Evolutionary conservation across 2,113 vertebrate species (phyloP).

Genomic region (Gopherus evgoodei): DNA sequence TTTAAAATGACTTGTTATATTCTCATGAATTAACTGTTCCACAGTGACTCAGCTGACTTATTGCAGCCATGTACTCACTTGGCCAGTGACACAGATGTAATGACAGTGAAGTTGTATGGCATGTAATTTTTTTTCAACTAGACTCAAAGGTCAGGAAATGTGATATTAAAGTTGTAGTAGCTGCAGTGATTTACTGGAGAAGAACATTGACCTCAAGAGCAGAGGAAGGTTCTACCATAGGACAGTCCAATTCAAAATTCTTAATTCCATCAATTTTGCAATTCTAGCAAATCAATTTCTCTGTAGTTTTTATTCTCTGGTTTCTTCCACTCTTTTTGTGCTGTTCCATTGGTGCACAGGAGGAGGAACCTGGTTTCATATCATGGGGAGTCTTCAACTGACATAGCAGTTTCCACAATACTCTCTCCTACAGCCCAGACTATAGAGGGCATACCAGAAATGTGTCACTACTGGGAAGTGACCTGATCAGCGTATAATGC

Average conservation of each 20-base stretch:
- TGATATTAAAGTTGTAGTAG: not conserved
- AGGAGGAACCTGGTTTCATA: not conserved
- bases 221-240: not conserved
- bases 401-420: not conserved
- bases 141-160: not conserved
- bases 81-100: not conserved
- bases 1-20: not conserved
- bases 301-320: not conserved
- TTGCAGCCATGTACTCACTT: not conserved
- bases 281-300: not conserved
- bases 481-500: not conserved
- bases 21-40: not conserved
- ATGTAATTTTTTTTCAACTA: not conserved
- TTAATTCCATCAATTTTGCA: not conserved
- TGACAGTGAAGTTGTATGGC: not conserved
- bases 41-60: constrained; percentile 3
- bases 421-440: not conserved
- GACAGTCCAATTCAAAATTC: constrained; percentile 26
- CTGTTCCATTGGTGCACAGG: not conserved
- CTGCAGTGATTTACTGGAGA: not conserved
- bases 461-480: not conserved
- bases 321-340: not conserved
- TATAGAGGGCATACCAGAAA: not conserved
- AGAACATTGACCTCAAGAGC: constrained; percentile 19
- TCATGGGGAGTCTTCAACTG: not conserved